Percentiles rank a stretch among this genome's conserved stretches.
phyloP scores from a whole-genome alignment of 1,140 invertebrate genomes.

The Sminthurinus signatus region DNA sequence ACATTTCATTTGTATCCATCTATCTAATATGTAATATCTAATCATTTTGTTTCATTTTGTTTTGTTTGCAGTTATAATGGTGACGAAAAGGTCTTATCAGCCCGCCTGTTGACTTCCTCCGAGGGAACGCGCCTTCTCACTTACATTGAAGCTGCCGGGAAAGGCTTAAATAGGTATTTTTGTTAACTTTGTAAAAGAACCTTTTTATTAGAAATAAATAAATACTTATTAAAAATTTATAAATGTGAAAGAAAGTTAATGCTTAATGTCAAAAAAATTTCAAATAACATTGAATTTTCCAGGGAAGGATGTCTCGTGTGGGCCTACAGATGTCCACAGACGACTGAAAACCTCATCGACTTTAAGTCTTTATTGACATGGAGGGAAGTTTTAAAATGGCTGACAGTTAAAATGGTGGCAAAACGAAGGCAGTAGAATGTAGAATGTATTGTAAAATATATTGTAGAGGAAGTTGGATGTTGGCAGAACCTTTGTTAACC shows the following conservation, averaged over 20 bases:
- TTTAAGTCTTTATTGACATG: constrained; percentile 41
- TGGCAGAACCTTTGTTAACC: too few relatives aligned
- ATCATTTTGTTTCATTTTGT: neutral
- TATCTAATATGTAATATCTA: too few relatives aligned
- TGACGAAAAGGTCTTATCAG: constrained; percentile 35
- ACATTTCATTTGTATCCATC: too few relatives aligned
- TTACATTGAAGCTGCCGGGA: constrained; percentile 41
- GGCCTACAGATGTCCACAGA: constrained; percentile 39
- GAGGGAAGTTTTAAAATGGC: constrained; percentile 43
- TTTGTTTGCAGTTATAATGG: constrained; percentile 36
- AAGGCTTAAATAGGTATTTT: constrained; percentile 41
- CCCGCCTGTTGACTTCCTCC: constrained; percentile 38
- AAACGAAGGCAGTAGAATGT: too few relatives aligned
- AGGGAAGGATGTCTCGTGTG: constrained; percentile 40
- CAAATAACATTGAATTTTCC: too few relatives aligned
- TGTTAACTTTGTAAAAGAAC: too few relatives aligned
- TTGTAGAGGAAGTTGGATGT: too few relatives aligned
- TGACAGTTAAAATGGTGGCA: constrained; percentile 43
- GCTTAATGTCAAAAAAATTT: too few relatives aligned
- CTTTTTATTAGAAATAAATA: too few relatives aligned
- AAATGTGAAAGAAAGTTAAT: too few relatives aligned
- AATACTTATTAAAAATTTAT: too few relatives aligned
- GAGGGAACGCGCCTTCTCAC: constrained; percentile 40
- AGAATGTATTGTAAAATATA: too few relatives aligned
- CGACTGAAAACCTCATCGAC: constrained; percentile 41